These are phyloP conservation scores for Crepidodera aurea DNA, from an alignment of 2,888 invertebrate genomes.

Conservation along the genomic window DNA sequence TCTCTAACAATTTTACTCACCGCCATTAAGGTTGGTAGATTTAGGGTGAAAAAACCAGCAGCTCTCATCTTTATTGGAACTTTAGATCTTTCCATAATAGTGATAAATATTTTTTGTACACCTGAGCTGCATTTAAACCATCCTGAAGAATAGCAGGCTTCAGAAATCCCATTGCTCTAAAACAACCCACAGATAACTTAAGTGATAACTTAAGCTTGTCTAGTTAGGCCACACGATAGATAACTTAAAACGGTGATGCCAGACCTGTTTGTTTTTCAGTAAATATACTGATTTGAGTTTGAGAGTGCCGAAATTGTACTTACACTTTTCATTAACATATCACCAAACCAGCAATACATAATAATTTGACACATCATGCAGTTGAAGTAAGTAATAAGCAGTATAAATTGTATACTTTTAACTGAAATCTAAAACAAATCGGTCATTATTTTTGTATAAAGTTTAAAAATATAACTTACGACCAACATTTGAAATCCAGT, in stretches of 20 bases:
- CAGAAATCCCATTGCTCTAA: conserved; percentile 42
- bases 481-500: conserved; percentile 44
- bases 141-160: conserved; percentile 42
- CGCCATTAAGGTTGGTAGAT: conserved; percentile 43
- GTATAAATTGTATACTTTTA: conserved; percentile 37
- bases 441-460: too few species aligned
- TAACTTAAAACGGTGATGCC: too few species aligned
- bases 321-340: conserved; percentile 44
- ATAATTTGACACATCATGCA: conserved; percentile 45
- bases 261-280: too few species aligned
- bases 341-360: conserved; percentile 47
- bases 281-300: too few species aligned
- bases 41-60: conserved; percentile 41
- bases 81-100: conserved; percentile 46
- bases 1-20: conserved; percentile 35
- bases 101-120: conserved; percentile 42
- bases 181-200: conserved; percentile 10
- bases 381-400: conserved; percentile 39
- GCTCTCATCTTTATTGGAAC: conserved; percentile 38
- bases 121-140: conserved; percentile 40
- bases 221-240: too few species aligned
- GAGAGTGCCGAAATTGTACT: too few species aligned
- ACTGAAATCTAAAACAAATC: conserved; percentile 40
- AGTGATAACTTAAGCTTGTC: too few species aligned
- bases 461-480: conserved; percentile 32